phyloP scores from a whole-genome alignment of 1,140 invertebrate species.

The Adoxophyes honmai region DNA sequence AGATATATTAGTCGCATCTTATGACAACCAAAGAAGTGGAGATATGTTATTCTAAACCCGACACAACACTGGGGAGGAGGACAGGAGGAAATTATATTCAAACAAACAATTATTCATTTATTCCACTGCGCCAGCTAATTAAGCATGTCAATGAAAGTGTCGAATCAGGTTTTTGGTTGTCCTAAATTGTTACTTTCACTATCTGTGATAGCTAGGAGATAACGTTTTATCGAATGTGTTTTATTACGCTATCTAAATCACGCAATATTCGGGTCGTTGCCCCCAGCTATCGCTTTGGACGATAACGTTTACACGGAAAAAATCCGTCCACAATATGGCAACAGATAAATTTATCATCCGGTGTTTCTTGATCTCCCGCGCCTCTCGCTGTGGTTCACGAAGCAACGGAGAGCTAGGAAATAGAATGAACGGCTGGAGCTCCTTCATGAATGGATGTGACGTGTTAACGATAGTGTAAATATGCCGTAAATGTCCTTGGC shows the following conservation, averaged over 20 bases:
- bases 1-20: no score
- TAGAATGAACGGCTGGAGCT: conserved; percentile 15
- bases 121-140: conserved; percentile 14
- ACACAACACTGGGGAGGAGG: no score
- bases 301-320: conserved; percentile 68
- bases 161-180: not conserved
- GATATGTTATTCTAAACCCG: no score
- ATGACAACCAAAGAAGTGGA: no score
- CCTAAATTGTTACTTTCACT: conserved; percentile 7
- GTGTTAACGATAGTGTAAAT: conserved; percentile 26
- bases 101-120: conserved; percentile 24
- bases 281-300: conserved; percentile 56
- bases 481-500: conserved; percentile 22
- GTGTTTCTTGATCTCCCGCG: conserved; percentile 31
- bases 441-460: conserved; percentile 26
- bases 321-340: conserved; percentile 45
- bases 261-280: conserved; percentile 56
- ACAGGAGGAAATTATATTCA: conserved; percentile 28
- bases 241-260: conserved; percentile 43
- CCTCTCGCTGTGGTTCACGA: conserved; percentile 9
- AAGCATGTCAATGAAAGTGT: not conserved
- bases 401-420: conserved; percentile 19
- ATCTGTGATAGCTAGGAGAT: not conserved
- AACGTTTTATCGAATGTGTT: conserved; percentile 10
- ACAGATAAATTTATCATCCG: conserved; percentile 45